Evolutionary conservation across 1,140 invertebrate genomes (phyloP), one percentile per base, ranked within the genome.

Genomic region (Drosophila ananassae): DNA sequence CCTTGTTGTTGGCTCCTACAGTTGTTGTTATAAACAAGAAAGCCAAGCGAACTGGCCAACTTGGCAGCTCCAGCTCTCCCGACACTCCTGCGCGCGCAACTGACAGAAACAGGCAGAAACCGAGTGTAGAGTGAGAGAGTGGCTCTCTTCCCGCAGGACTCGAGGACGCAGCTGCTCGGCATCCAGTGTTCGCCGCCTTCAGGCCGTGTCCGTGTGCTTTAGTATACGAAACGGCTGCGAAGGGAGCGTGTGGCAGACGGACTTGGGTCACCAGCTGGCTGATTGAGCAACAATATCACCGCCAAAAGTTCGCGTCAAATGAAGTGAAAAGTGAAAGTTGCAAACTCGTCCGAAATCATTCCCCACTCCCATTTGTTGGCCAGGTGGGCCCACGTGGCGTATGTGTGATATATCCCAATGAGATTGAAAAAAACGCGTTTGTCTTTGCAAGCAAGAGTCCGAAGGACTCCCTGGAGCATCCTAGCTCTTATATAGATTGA

Each of bases 271-370:
- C 25, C 32, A 55, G 10, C 58, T 44, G 39, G 32, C 25, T 34
- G 61, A 52, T n/a, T 44, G 59, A 60, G 22, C 50, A 25, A 37
- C 46, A 53, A 46, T 52, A 73, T 47, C 52, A 74, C 73, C 74
- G 68, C 56, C 68, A 73, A 77, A 68, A 53, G 60, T 54, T 62
- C 76, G 69, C 82, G 69, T 68, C 48, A 61, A 68, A 54, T 87
- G 44, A 64, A 77, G 78, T 78, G 69, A 78, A 82, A 81, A 81
- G 82, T 85, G 78, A 85, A 85, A 85, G 83, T 85, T 78, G 48
- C 63, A 34, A 61, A 61, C 56, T 74, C 51, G 41, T 41, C 64
- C 64, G 37, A 57, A 69, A 48, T 68, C 28, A 57, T 69, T 37
- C 21, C 32, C 34, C 63, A 52, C 60, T 48, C 50, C 59, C 17